Percentiles rank a stretch among this genome's conserved stretches.
These are phyloP conservation scores for Ctenodactylus gundi DNA, from an alignment of 2,113 vertebrate genomes.

Conservation along the genomic window DNA sequence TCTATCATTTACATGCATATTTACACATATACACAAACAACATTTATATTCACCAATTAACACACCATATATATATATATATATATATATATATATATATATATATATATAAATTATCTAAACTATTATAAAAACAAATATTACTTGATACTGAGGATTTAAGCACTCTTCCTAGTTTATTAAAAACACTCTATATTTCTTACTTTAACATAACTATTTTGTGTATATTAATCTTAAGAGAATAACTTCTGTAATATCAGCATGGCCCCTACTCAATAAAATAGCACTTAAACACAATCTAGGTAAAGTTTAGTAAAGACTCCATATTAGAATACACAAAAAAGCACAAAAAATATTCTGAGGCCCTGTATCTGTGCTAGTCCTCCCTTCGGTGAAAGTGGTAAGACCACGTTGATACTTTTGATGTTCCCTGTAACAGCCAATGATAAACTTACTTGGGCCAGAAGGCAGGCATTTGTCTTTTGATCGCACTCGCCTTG, in stretches of 20 bases:
- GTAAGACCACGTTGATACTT: neutral
- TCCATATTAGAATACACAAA: neutral
- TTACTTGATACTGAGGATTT: neutral
- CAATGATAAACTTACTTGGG: neutral
- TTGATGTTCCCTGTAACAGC: neutral
- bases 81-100: neutral
- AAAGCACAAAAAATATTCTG: neutral
- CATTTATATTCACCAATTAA: neutral
- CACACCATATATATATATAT: neutral
- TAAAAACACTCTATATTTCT: neutral
- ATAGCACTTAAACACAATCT: neutral
- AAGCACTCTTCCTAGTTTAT: neutral
- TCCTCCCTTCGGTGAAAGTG: neutral
- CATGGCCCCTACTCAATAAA: neutral
- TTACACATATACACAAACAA: neutral
- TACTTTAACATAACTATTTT: neutral
- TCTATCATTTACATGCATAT: neutral
- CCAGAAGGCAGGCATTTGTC: too few relatives aligned
- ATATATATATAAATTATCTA: neutral
- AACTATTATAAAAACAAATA: neutral
- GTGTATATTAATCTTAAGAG: conserved; percentile 3
- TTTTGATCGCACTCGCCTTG: neutral
- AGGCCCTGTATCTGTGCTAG: neutral
- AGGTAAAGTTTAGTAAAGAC: neutral
- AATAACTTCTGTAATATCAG: neutral